Conservation (phyloP, 2,888 invertebrate genomes). For the Drosophila leonis region DNA sequence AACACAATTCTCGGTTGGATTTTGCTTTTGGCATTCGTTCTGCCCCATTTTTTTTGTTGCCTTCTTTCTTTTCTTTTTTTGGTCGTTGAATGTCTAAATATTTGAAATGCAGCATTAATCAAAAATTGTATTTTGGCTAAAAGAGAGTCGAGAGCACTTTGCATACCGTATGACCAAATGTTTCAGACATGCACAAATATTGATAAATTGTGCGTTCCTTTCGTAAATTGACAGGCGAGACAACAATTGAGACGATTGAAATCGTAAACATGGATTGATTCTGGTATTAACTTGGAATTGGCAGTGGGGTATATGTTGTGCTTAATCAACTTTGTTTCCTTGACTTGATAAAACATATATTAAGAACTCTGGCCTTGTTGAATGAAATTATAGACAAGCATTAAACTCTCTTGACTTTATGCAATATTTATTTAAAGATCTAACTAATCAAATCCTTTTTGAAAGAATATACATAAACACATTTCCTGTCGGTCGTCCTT, state of each 20-base stretch:
- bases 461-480: neutral
- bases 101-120: constrained; percentile 63
- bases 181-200: constrained; percentile 62
- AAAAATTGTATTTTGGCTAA: constrained; percentile 50
- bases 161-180: constrained; percentile 19
- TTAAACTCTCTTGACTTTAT: too few relatives aligned
- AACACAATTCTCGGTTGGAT: constrained; percentile 37
- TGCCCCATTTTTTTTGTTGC: constrained; percentile 6
- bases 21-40: constrained; percentile 39
- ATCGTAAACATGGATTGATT: neutral
- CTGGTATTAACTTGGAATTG: neutral
- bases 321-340: too few relatives aligned
- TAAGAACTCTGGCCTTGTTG: too few relatives aligned
- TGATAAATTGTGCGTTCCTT: constrained; percentile 56
- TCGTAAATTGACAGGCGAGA: constrained; percentile 45
- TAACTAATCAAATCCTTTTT: neutral
- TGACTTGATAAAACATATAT: neutral
- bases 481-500: neutral
- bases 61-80: neutral
- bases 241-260: constrained; percentile 27
- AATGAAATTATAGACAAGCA: too few relatives aligned
- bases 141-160: constrained; percentile 33
- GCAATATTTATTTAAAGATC: neutral
- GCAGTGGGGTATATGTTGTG: neutral
- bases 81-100: constrained; percentile 53